These are phyloP conservation scores for Malthinus seriepunctatus DNA, from an alignment of 2,888 invertebrate genomes.

Conservation along the genomic window DNA sequence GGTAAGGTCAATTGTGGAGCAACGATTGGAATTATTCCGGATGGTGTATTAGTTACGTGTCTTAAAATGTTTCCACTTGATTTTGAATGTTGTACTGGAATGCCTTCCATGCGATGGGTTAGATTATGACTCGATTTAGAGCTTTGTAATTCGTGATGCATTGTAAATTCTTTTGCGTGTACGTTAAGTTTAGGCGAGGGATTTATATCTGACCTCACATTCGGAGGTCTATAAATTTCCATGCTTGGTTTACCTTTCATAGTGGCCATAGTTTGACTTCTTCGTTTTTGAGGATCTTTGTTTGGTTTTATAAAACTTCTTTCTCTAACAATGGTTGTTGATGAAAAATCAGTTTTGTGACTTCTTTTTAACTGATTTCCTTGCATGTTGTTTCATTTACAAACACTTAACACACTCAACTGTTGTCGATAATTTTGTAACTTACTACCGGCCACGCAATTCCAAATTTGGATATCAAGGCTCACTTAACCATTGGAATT, in stretches of 20 bases:
- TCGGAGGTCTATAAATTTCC: constrained; percentile 89
- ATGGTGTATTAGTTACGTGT: constrained; percentile 48
- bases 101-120: constrained; percentile 44
- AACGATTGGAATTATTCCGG: constrained; percentile 42
- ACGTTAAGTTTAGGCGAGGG: constrained; percentile 75
- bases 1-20: constrained; percentile 46
- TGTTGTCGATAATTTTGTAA: constrained; percentile 33
- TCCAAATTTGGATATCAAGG: constrained; percentile 49
- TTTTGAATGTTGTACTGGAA: constrained; percentile 55
- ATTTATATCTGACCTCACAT: constrained; percentile 49
- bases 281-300: constrained; percentile 62
- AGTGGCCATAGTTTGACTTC: constrained; percentile 72
- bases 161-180: constrained; percentile 88
- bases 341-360: constrained; percentile 57
- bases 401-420: constrained; percentile 21
- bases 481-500: constrained; percentile 35
- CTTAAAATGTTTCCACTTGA: constrained; percentile 72
- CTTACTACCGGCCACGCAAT: constrained; percentile 47
- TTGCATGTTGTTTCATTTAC: constrained; percentile 20
- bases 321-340: constrained; percentile 65
- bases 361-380: constrained; percentile 44
- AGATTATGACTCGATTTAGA: constrained; percentile 53
- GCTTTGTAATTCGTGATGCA: constrained; percentile 65
- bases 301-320: constrained; percentile 71
- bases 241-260: constrained; percentile 78